Percentiles rank a stretch among this genome's conserved stretches.
Evolutionary conservation across 2,888 invertebrate genomes (phyloP).

Genomic region (Ophraella communa): DNA sequence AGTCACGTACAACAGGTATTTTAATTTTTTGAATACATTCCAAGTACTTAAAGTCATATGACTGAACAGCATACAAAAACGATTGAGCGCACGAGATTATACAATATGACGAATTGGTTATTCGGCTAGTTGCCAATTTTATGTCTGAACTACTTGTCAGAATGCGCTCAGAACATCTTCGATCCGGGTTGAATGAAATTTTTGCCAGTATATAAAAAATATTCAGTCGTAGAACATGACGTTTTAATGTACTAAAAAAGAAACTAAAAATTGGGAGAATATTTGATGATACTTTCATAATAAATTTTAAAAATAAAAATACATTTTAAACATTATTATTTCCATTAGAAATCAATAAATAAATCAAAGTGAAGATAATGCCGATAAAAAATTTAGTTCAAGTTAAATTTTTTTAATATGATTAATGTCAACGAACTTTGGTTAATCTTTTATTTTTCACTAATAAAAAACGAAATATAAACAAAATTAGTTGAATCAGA

Average conservation of each 20-base stretch:
- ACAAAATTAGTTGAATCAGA: neutral
- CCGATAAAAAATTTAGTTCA: too few species aligned
- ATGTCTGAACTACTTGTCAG: conserved; percentile 16
- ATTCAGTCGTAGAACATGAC: too few species aligned
- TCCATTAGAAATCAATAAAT: too few species aligned
- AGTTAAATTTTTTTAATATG: neutral
- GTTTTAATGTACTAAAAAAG: too few species aligned
- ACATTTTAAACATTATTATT: too few species aligned
- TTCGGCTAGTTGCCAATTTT: conserved; percentile 17
- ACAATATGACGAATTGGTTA: conserved; percentile 20
- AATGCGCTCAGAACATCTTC: neutral
- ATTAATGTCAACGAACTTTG: neutral
- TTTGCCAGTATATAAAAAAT: too few species aligned
- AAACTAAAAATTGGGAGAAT: too few species aligned
- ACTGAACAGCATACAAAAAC: conserved; percentile 11
- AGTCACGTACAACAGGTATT: conserved; percentile 22
- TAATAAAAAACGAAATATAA: neutral
- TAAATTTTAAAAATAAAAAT: too few species aligned
- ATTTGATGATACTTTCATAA: too few species aligned
- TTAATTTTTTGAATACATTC: conserved; percentile 22
- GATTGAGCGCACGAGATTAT: conserved; percentile 7
- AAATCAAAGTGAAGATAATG: too few species aligned
- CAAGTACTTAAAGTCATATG: conserved; percentile 15
- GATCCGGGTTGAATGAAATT: neutral
- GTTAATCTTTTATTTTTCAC: neutral